Evolutionary conservation across 2,113 vertebrate species (phyloP).

Genomic region (Oxyruncus cristatus): DNA sequence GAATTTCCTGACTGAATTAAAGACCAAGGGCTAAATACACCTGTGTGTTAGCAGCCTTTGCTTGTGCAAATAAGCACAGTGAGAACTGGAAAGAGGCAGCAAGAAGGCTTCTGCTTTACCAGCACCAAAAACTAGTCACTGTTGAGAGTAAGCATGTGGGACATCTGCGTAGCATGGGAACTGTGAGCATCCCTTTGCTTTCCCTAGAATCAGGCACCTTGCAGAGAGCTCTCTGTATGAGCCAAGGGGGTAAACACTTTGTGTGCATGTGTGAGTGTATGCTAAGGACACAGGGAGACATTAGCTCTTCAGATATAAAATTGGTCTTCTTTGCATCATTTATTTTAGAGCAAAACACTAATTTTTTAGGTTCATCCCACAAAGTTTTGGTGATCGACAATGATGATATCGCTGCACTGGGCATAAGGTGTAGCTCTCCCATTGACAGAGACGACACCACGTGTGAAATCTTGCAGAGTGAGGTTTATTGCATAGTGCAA

Average conservation of each 20-base stretch:
- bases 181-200: background rate
- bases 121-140: background rate
- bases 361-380: background rate
- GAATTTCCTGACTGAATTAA: background rate
- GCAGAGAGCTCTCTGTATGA: background rate
- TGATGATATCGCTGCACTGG: background rate
- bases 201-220: background rate
- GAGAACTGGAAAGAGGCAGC: background rate
- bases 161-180: background rate
- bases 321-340: background rate
- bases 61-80: accelerated
- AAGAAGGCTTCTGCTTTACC: background rate
- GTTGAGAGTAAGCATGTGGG: background rate
- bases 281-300: background rate
- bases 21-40: background rate
- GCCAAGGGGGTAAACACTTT: background rate
- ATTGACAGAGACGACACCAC: background rate
- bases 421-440: background rate
- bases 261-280: background rate
- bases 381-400: background rate
- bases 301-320: background rate
- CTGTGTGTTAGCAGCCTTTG: background rate
- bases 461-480: background rate
- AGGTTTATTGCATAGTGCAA: background rate
- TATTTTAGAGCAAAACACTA: background rate